These are phyloP conservation scores for Eumerus sabulonum DNA, from an alignment of 2,888 invertebrate genomes.

Conservation along the genomic window DNA sequence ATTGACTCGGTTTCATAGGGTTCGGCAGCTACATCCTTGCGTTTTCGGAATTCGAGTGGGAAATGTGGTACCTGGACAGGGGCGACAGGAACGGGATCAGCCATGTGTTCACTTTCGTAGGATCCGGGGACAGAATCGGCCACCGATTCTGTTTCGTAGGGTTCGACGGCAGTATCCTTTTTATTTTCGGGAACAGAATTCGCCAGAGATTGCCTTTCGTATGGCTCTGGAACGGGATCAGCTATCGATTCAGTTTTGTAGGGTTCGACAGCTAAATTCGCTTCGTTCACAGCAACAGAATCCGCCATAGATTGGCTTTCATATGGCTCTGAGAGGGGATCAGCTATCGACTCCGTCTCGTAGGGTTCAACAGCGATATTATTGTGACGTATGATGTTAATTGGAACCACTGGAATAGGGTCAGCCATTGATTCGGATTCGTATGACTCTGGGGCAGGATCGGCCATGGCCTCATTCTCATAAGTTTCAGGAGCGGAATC, in stretches of 20 bases:
- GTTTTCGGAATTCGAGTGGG: not conserved
- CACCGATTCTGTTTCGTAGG: constrained; percentile 8
- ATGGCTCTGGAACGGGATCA: constrained; percentile 4
- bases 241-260: constrained; percentile 2
- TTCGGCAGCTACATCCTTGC: not conserved
- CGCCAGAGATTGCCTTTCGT: constrained; percentile 4
- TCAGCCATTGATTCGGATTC: not conserved
- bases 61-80: not conserved
- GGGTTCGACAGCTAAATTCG: too few species aligned
- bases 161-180: too few species aligned
- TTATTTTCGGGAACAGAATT: not conserved
- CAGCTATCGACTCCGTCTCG: constrained; percentile 1
- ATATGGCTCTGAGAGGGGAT: not conserved
- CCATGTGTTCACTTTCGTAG: not conserved
- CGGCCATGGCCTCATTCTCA: constrained; percentile 10
- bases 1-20: not conserved
- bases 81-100: not conserved
- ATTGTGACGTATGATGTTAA: not conserved
- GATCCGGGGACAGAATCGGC: not conserved
- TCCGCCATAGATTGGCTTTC: constrained; percentile 8
- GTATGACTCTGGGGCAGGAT: not conserved
- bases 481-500: constrained; percentile 24
- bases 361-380: constrained; percentile 11
- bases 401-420: not conserved
- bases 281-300: too few species aligned